A percentile compares a stretch with the other conserved stretches of the same genome.
Evolutionary conservation across 2,888 invertebrate species (phyloP).

Genomic region (Cheilosia impressa): DNA sequence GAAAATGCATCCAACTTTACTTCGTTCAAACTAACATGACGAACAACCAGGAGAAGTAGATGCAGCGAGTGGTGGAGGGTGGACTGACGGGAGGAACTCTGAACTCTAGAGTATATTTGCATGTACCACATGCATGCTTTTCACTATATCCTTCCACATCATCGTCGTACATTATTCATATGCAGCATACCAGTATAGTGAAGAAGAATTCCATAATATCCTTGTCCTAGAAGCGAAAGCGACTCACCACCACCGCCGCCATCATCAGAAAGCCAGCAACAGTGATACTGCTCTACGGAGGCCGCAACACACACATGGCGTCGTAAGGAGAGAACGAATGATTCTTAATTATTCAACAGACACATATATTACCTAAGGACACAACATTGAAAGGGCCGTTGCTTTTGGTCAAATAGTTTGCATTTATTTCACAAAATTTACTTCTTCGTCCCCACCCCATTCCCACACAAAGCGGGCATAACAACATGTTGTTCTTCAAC

Average conservation of each 20-base stretch:
- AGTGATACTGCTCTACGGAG: conserved; percentile 18
- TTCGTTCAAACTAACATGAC: conserved; percentile 42
- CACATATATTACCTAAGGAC: conserved; percentile 61
- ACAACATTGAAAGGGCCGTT: conserved; percentile 64
- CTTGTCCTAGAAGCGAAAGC: conserved; percentile 60
- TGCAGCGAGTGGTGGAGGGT: background rate
- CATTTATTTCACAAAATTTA: conserved; percentile 16
- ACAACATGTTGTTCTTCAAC: conserved; percentile 13
- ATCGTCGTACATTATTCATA: conserved; percentile 73
- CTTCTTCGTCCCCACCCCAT: background rate
- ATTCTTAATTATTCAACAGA: conserved; percentile 72
- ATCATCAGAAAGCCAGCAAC: conserved; percentile 15
- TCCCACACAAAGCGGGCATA: background rate
- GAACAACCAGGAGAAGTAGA: conserved; percentile 23
- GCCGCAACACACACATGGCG: conserved; percentile 16
- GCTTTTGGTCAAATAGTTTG: conserved; percentile 63
- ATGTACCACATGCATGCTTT: conserved; percentile 53
- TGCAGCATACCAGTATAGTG: conserved; percentile 35
- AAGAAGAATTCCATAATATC: conserved; percentile 52
- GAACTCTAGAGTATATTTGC: conserved; percentile 69
- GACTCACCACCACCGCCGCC: conserved; percentile 4
- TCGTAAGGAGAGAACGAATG: conserved; percentile 49
- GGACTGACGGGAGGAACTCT: conserved; percentile 23
- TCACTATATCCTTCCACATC: conserved; percentile 50
- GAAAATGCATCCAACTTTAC: conserved; percentile 62